Base-by-base conservation (phyloP, 2,888 invertebrate species). In the Herminia tarsipennalis region DNA sequence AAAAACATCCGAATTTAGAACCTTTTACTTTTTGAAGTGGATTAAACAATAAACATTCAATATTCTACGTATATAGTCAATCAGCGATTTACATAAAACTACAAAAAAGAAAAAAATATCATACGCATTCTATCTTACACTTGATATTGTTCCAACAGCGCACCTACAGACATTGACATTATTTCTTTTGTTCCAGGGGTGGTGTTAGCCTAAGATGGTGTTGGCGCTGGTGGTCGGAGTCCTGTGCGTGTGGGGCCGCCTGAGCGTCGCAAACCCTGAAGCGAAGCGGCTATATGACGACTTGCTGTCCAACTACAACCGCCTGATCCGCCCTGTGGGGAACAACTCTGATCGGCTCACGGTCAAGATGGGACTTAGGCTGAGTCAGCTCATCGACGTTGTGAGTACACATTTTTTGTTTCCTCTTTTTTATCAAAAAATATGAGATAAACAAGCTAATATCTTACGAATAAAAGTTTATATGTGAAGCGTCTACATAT, bases 271-370 rank as follows among this genome's bases (percentile, higher is more conserved):
- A 89, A 98, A 98, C 93, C 97, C 97, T 85, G 97, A 98, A 86
- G 97, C 97, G 76, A 97, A 97, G 92, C 94, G 98, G 87, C 95
- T 98, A 73, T 98, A 97, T 93, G 98, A 98, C 94, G 98, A 98
- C 90, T 94, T 98, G 70, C 93, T 98, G 76, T 96, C 96, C 75
- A 97, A 97, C 92, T 98, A 98, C 93, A 98, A 98, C 92, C 95
- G 98, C 77, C 95, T 98, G 84, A 98, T 98, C 81, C 94, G 98
- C 81, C 98, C 98, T 60, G 98, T 98, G 70, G 97, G 97, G 76
- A 98, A 98, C 92, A 97, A 97, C 92, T 96, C 97, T 66, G 98
- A 98, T 92, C 95, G 97, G 70, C 95, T 98, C 83, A 97, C 97
- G 76, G 98, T 98, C 88, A 97, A 97, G 93, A 96, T 98, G 95